Evolutionary conservation across 2,797 vertebrate genomes (phyloP), one percentile per base, ranked within the genome.

Genomic region (Acanthurus leucopareius): DNA sequence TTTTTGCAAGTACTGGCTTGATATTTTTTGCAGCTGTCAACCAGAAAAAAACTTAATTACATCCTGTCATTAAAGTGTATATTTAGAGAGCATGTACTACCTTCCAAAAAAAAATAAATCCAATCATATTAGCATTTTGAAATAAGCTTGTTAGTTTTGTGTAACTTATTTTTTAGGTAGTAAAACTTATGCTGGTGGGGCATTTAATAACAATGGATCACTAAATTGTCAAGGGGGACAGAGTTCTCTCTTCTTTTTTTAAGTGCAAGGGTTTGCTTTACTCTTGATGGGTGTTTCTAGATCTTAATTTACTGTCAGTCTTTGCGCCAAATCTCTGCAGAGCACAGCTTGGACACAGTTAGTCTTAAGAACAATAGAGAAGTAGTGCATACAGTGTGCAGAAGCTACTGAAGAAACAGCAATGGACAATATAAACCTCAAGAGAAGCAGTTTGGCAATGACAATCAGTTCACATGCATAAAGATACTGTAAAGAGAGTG

Each of bases 1-100:
- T 89, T 86, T 75, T 71, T 78, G 38, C 61, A 48, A 2, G 20
- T 25, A 82, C 85, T 88, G 88, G 84, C 90, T 82, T 19, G 2
- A 63, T 75, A 42, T 60, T 86, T 80, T 91, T 88, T 79, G 69
- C 53, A 80, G 54, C 75, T 83, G 74, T 69, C 77, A 86, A 52
- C 40, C 25, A 71, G 68, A 69, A 75, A 69, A 75, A 69, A 79
- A 20, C 64, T 75, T 51, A 32, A 19, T 4, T 45, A 59, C 84
- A 75, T 77, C 84, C 80, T 85, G 77, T 48, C 56, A 79, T 80
- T 85, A 52, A 73, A 72, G 32, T 49, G 19, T 32, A 44, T 42
- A 19, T 15, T 51, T 71, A 42, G 72, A 44, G 52, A 65, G 54
- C 10, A 32, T 45, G 44, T 7, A 32, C 44, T 47, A 5, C 59